Percentiles rank a stretch among this genome's conserved stretches.
These are phyloP conservation scores for Sula dactylatra DNA, from an alignment of 2,113 vertebrate species.

Conservation along the genomic window DNA sequence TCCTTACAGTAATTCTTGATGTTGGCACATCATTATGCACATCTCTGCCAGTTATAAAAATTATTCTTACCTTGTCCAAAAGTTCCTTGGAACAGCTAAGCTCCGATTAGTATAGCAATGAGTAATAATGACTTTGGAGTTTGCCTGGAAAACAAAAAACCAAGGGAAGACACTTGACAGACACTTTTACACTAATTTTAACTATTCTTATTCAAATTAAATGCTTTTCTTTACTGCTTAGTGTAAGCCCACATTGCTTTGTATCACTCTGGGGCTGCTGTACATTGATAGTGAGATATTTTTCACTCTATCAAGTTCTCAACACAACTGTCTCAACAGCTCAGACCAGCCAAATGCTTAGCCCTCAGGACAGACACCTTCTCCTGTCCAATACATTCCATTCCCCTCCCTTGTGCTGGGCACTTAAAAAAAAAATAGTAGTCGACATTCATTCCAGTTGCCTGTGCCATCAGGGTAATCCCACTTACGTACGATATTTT, in stretches of 20 bases:
- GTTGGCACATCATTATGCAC: background rate
- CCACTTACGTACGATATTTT: background rate
- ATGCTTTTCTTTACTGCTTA: background rate
- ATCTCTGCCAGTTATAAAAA: background rate
- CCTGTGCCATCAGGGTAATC: background rate
- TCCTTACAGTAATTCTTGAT: background rate
- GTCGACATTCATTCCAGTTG: background rate
- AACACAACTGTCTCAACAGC: background rate
- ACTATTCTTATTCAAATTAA: background rate
- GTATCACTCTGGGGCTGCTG: background rate
- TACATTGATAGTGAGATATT: background rate
- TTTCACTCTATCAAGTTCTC: background rate
- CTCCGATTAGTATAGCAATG: constrained; percentile 87
- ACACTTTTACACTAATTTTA: background rate
- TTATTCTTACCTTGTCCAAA: constrained; percentile 78
- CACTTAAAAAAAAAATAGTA: background rate
- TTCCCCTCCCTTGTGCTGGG: background rate
- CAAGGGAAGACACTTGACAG: background rate
- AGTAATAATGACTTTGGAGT: constrained; percentile 78
- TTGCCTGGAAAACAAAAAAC: constrained; percentile 74
- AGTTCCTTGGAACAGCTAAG: constrained; percentile 80
- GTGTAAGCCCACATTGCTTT: background rate
- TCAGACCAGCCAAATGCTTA: background rate
- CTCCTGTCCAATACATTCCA: background rate
- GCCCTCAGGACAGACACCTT: background rate